Evolutionary conservation across 2,888 invertebrate genomes (phyloP).

Genomic region (Agonopterix alstromeriana): DNA sequence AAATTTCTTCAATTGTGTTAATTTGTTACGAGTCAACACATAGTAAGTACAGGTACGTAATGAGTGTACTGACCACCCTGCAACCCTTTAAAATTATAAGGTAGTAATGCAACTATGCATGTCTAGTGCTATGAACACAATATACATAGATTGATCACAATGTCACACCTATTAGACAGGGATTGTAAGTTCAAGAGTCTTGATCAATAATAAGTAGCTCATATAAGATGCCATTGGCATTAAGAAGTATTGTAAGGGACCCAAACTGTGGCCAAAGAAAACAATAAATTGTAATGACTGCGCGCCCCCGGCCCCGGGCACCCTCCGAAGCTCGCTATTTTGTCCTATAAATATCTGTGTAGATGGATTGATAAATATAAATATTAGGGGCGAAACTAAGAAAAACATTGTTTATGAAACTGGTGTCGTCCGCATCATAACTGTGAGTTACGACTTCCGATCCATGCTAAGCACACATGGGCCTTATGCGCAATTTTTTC

Average conservation of each 20-base stretch:
- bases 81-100: no score
- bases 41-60: no score
- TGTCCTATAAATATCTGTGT: slow-evolving; percentile 75
- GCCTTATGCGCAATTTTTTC: slow-evolving; percentile 63
- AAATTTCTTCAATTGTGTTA: no score
- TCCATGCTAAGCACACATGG: slow-evolving; percentile 63
- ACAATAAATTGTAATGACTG: slow-evolving; percentile 74
- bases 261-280: slow-evolving; percentile 67
- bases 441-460: slow-evolving; percentile 76
- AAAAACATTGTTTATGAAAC: slow-evolving; percentile 78
- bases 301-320: slow-evolving; percentile 63
- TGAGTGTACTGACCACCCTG: no score
- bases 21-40: no score
- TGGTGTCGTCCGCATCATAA: slow-evolving; percentile 76
- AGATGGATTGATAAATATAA: slow-evolving; percentile 78
- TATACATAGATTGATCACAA: no score
- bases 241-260: slow-evolving; percentile 44
- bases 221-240: slow-evolving; percentile 48
- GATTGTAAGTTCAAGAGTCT: slow-evolving; percentile 1
- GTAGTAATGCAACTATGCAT: no score
- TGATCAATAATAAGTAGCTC: slow-evolving; percentile 40
- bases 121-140: no score
- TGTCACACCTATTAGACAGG: no score
- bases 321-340: slow-evolving; percentile 73
- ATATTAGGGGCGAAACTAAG: slow-evolving; percentile 76